Evolutionary conservation across 2,888 invertebrate genomes (phyloP).

Genomic region (Junonia oenone): DNA sequence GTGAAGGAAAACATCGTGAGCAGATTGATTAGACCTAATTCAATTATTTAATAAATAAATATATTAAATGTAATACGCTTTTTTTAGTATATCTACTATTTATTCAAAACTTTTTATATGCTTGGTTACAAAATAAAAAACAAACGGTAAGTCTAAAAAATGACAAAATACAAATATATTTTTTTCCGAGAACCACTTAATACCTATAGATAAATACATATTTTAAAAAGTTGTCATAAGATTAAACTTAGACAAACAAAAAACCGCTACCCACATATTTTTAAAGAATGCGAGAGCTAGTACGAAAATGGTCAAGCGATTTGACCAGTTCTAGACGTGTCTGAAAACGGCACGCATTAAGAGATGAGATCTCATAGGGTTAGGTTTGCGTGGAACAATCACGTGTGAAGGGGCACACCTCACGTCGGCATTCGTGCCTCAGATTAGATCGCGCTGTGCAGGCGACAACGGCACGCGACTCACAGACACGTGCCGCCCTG

Average conservation of each 20-base stretch:
- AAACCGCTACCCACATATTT: constrained; percentile 12
- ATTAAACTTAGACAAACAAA: constrained; percentile 6
- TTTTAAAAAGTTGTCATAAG: constrained; percentile 13
- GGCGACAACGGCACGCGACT: constrained; percentile 67
- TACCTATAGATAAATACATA: neutral
- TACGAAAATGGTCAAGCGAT: constrained; percentile 34
- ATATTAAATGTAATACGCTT: too few relatives aligned
- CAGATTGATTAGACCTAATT: too few relatives aligned
- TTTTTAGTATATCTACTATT: too few relatives aligned
- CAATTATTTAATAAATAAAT: too few relatives aligned
- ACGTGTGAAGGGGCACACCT: constrained; percentile 75
- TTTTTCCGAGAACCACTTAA: too few relatives aligned
- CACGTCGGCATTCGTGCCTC: constrained; percentile 64
- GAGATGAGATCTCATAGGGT: constrained; percentile 61
- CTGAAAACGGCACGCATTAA: constrained; percentile 53
- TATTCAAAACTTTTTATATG: too few relatives aligned
- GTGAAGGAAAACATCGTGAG: too few relatives aligned
- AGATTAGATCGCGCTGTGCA: constrained; percentile 61
- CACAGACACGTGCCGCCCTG: constrained; percentile 38
- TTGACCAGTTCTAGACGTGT: constrained; percentile 39
- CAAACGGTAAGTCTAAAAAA: too few relatives aligned
- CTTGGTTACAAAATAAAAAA: too few relatives aligned
- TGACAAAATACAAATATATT: neutral
- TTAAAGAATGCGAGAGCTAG: constrained; percentile 30
- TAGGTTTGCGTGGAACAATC: constrained; percentile 56